Percentiles rank a stretch among this genome's conserved stretches.
Conservation (phyloP, 2,113 vertebrate species). For the Ia io region DNA sequence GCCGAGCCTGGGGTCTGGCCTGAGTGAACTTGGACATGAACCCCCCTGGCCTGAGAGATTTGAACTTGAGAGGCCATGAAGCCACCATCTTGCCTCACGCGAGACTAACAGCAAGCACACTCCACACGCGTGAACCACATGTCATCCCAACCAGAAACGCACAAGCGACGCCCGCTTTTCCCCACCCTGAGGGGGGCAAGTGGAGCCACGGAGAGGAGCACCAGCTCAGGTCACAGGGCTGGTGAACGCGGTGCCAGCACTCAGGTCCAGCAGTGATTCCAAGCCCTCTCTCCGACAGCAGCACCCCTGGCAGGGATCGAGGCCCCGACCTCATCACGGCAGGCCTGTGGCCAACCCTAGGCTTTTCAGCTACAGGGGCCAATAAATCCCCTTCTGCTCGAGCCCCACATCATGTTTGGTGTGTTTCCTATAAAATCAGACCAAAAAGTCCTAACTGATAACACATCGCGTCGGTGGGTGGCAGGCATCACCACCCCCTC, state of each 20-base stretch:
- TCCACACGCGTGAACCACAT: neutral
- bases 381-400: neutral
- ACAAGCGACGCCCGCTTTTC: accelerated
- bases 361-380: neutral
- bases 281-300: neutral
- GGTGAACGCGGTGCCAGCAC: too few species aligned
- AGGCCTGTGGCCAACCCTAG: neutral
- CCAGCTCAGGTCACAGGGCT: neutral
- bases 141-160: neutral
- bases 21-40: neutral
- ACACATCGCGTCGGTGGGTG: neutral
- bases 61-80: neutral
- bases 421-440: neutral
- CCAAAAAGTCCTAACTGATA: neutral
- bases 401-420: neutral
- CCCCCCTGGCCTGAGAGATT: neutral
- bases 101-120: neutral
- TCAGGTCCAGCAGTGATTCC: neutral
- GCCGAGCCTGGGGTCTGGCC: neutral
- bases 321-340: neutral
- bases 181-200: neutral
- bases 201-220: neutral
- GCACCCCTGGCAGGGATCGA: neutral
- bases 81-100: neutral
- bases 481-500: neutral